phyloP scores from a whole-genome alignment of 2,888 invertebrate genomes.

The Sarcophaga subvicina region DNA sequence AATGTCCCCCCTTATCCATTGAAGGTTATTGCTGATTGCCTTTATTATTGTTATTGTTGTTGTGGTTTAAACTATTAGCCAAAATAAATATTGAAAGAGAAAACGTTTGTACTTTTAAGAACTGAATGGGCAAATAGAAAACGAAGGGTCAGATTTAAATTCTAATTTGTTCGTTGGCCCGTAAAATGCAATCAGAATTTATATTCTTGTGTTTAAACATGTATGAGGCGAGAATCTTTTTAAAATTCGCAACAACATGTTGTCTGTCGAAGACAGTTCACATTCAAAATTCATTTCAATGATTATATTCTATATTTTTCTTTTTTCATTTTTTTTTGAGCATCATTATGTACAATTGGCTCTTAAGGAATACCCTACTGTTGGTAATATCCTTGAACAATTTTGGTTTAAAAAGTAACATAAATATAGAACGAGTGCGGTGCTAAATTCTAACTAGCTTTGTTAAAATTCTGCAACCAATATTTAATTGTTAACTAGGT shows the following conservation, averaged over 20 bases:
- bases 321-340: background rate
- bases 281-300: constrained; percentile 31
- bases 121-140: background rate
- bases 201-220: constrained; percentile 1
- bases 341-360: constrained; percentile 7
- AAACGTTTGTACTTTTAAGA: constrained; percentile 2
- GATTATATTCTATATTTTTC: background rate
- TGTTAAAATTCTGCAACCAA: too few relatives aligned
- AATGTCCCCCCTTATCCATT: constrained; percentile 1
- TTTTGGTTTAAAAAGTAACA: too few relatives aligned
- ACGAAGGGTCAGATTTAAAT: constrained; percentile 4
- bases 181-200: constrained; percentile 13
- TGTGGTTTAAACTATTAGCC: constrained; percentile 38
- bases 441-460: too few relatives aligned
- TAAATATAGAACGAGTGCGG: too few relatives aligned
- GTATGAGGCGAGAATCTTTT: constrained; percentile 7
- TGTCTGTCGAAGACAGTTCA: constrained; percentile 11
- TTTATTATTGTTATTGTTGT: background rate
- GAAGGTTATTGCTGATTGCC: constrained; percentile 20
- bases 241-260: constrained; percentile 33
- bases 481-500: too few relatives aligned
- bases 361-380: constrained; percentile 11
- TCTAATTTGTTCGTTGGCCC: constrained; percentile 6
- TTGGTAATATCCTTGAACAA: background rate
- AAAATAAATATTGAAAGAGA: constrained; percentile 34